Evolutionary conservation across 2,113 vertebrate species (phyloP).

Genomic region (Microcebus lehilahytsara): DNA sequence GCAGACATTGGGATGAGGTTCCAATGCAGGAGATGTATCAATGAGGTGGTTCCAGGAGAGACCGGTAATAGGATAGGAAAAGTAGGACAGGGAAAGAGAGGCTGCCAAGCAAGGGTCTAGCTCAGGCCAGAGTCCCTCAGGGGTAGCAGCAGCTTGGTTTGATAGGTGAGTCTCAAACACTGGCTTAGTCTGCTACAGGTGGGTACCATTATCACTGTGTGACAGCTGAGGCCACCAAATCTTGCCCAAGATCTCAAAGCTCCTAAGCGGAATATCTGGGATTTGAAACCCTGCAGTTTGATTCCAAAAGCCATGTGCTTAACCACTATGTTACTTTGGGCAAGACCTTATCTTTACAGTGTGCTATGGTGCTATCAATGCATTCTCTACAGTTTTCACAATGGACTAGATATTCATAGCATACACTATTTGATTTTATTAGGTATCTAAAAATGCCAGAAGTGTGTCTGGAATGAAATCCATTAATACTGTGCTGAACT

Average conservation of each 20-base stretch:
- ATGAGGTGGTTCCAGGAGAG: not conserved
- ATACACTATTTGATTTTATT: not conserved
- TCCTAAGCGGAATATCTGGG: not conserved
- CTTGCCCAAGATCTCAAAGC: not conserved
- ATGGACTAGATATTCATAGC: not conserved
- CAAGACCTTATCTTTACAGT: not conserved
- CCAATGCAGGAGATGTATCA: not conserved
- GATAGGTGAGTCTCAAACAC: not conserved
- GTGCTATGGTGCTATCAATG: too few species aligned
- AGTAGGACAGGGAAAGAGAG: not conserved
- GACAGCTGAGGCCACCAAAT: not conserved
- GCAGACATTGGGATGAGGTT: not conserved
- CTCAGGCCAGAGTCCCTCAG: not conserved
- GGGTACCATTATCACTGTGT: not conserved
- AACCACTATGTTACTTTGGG: rapidly evolving
- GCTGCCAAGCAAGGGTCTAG: not conserved
- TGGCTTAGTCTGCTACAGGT: rapidly evolving
- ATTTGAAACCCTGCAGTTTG: not conserved
- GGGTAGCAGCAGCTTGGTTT: too few species aligned
- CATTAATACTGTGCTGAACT: not conserved
- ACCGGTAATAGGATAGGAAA: not conserved
- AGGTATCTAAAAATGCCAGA: not conserved
- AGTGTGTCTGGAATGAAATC: not conserved
- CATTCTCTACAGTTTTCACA: not conserved
- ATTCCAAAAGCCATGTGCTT: not conserved